A percentile compares a stretch with the other conserved stretches of the same genome.
These are phyloP conservation scores for Apteryx owenii DNA, from an alignment of 2,113 vertebrate genomes.

Conservation along the genomic window DNA sequence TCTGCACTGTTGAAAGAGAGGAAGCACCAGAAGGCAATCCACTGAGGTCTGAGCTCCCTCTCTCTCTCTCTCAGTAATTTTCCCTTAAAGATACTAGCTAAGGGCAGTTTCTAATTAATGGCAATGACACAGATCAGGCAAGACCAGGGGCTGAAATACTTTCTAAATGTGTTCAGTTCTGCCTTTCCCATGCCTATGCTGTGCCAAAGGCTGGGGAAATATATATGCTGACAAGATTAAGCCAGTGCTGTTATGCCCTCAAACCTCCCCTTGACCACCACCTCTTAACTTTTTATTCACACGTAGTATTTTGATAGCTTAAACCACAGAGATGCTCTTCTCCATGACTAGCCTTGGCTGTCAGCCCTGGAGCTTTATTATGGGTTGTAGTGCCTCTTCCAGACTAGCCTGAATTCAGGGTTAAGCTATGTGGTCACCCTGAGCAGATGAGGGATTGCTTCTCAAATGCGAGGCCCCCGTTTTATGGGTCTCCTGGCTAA, in stretches of 20 bases:
- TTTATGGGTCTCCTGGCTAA: background rate
- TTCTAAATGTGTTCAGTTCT: background rate
- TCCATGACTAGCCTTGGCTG: background rate
- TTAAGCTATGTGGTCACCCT: background rate
- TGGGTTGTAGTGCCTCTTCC: background rate
- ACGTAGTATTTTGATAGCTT: background rate
- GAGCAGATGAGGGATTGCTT: background rate
- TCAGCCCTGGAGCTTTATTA: background rate
- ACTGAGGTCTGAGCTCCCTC: background rate
- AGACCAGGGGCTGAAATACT: background rate
- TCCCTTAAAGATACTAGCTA: slow-evolving; percentile 35
- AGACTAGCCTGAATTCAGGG: background rate
- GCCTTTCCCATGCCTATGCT: background rate
- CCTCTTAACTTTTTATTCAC: background rate
- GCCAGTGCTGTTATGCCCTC: background rate
- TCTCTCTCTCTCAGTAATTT: background rate
- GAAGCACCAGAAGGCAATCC: slow-evolving; percentile 35
- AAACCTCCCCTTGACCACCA: background rate
- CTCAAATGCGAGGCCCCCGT: background rate
- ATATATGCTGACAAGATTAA: background rate
- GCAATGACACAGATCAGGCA: background rate
- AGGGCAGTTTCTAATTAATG: slow-evolving; percentile 9
- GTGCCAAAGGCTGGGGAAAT: background rate
- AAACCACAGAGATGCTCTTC: background rate
- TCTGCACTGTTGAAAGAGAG: slow-evolving; percentile 62